Evolutionary conservation across 1,140 invertebrate genomes (phyloP), one percentile per base, ranked within the genome.

Genomic region (Drosophila tropicalis): DNA sequence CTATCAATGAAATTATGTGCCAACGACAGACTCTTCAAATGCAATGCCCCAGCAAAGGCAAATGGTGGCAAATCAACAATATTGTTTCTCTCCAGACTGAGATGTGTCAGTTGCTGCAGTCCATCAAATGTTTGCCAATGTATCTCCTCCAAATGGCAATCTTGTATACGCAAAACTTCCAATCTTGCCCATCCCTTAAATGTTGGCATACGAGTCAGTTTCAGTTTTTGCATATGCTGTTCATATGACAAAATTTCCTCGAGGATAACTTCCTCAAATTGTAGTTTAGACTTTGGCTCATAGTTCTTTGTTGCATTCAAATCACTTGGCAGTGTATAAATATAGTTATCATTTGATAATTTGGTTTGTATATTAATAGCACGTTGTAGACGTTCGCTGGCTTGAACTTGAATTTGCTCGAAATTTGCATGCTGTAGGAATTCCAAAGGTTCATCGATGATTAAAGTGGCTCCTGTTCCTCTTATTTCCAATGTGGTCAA

Each of bases 51-150:
- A 80, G 95, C 95, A 72, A 96, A 95, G 15, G 95, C 94, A 86
- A 96, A 96, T 58, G 95, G 93, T 9, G 95, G 94, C 55, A 96
- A 93, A 54, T 94, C 94, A 75, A 93, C 92, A 7, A 96, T 93
- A 47, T 93, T 93, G 75, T 95, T 96, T 63, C 93, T 93, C 56
- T 95, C 94, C 32, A 96, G 78, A 22, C 94, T 94, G 15, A 96
- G 92, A 74, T 94, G 94, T 67, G 94, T 91, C 9, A 96, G 77
- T 60, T 93, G 94, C 2, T 92, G 80, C 2, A 96, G 81, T 13
- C 94, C 94, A 65, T 95, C 94, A 78, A 96, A 95, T 94, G 95
- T 95, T 83, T 95, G 94, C 95, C 95, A 95, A 62, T 94, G 93
- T 65, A 96, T 90, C 72, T 94, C 93, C 71, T 94, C 93, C 19